A percentile compares a stretch with the other conserved stretches of the same genome.
Evolutionary conservation across 2,113 vertebrate species (phyloP).

Genomic region (Ochotona curzoniae): DNA sequence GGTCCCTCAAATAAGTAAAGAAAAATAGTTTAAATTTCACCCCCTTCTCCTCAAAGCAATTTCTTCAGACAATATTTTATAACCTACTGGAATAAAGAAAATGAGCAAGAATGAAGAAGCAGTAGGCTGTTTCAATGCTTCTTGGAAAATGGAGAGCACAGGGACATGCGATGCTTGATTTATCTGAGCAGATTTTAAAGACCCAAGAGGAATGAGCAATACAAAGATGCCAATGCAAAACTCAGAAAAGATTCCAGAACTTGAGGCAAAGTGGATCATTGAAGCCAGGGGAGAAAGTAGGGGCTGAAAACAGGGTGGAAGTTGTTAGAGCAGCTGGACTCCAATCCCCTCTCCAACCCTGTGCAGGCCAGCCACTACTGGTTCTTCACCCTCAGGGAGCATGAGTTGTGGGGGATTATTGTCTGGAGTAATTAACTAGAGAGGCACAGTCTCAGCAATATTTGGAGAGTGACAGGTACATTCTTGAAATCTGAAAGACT

Average conservation of each 20-base stretch:
- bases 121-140: not conserved
- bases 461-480: not conserved
- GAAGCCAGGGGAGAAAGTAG: not conserved
- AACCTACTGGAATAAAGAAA: not conserved
- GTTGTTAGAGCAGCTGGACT: not conserved
- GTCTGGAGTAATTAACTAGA: not conserved
- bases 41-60: not conserved
- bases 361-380: not conserved
- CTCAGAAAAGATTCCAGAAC: not conserved
- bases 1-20: too few relatives aligned
- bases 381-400: not conserved
- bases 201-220: not conserved
- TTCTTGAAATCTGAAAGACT: not conserved
- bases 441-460: not conserved
- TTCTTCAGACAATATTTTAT: not conserved
- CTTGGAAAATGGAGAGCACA: not conserved
- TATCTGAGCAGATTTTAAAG: not conserved
- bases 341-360: not conserved
- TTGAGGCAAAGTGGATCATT: not conserved
- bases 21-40: too few relatives aligned
- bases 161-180: not conserved
- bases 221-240: not conserved
- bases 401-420: not conserved
- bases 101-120: not conserved
- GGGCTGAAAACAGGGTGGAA: not conserved